Percentiles rank a stretch among this genome's conserved stretches.
phyloP scores from a whole-genome alignment of 2,113 vertebrate species.

The Phalacrocorax carbo region DNA sequence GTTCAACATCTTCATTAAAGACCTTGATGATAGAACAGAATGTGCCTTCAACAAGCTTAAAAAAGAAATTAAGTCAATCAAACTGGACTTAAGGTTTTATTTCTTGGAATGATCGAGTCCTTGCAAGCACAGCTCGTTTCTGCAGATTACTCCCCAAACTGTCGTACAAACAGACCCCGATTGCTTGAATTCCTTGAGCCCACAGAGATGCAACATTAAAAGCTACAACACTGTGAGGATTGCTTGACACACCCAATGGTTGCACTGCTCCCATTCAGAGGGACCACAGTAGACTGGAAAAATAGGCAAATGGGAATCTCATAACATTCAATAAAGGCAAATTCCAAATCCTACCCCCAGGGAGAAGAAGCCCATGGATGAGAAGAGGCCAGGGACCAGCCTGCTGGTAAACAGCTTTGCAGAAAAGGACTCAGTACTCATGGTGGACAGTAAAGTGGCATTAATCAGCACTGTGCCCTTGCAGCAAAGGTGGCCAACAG shows the following conservation, averaged over 20 bases:
- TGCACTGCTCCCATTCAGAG: no score
- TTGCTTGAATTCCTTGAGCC: conserved; percentile 75
- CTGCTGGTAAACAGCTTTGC: neutral
- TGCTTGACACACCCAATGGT: no score
- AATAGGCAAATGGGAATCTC: neutral
- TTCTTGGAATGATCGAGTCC: conserved; percentile 78
- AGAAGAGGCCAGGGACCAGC: neutral
- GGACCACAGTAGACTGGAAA: neutral
- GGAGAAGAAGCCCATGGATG: neutral
- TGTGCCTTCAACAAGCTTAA: no score
- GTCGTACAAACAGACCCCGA: conserved; percentile 78
- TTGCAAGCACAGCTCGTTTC: conserved; percentile 83
- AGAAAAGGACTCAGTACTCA: neutral
- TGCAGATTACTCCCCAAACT: conserved; percentile 79
- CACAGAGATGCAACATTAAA: conserved; percentile 74
- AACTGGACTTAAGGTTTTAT: conserved; percentile 75
- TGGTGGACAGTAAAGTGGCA: neutral
- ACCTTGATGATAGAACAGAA: no score
- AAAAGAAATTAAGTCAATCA: conserved; percentile 76
- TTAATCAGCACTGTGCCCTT: neutral
- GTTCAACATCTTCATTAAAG: no score
- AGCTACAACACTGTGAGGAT: neutral
- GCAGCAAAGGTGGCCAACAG: neutral
- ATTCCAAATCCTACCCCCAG: neutral
- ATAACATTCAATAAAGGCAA: neutral